Base-by-base conservation (phyloP, 2,888 invertebrate genomes). In the Pyrrhosoma nymphula region DNA sequence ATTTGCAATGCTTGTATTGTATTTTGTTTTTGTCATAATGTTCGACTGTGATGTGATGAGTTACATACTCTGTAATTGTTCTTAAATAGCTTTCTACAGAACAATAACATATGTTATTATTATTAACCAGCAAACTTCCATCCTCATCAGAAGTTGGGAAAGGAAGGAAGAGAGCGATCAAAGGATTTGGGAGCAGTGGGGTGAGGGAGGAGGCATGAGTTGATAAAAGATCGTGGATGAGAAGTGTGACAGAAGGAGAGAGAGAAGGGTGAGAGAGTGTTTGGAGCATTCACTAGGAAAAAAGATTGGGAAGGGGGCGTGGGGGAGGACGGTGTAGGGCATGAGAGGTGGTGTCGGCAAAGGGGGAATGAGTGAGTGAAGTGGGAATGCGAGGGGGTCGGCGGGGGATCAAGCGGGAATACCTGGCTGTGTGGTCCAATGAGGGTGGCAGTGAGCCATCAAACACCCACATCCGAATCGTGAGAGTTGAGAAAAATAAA, bases 401-500 rank as follows among this genome's bases (percentile, higher is more conserved):
- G 56, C n/a, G 56, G n/a, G 90, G 89, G 26, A 16, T 18, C n/a
- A 26, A 20, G 63, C 23, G 89, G 56, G 91, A 63, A 23, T 82
- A 82, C 39, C 60, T 39, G 63, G 63, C 23, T 60, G 56, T 39
- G 35, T 91, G 91, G 91, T 91, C 91, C 60, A 55, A 91, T 30
- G 60, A 60, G 39, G 91, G 39, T n/a, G 91, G 56, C 91, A 39
- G 60, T 35, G 60, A 26, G 63, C 91, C 91, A n/a, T 91, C 91
- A 91, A 91, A 91, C 91, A 26, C 63, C 60, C 14, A 91, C 35
- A 60, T 39, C 60, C 60, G 23, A 91, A 60, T 69, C 91, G 35
- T n/a, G 39, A 63, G 91, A 39, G 60, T 91, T 35, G 82, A 82
- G 26, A 82, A 91, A 60, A 91, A 91, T 20, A 91, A 91, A 91